Conservation (phyloP, 1,140 invertebrate genomes). For the Aphelinus certus region DNA sequence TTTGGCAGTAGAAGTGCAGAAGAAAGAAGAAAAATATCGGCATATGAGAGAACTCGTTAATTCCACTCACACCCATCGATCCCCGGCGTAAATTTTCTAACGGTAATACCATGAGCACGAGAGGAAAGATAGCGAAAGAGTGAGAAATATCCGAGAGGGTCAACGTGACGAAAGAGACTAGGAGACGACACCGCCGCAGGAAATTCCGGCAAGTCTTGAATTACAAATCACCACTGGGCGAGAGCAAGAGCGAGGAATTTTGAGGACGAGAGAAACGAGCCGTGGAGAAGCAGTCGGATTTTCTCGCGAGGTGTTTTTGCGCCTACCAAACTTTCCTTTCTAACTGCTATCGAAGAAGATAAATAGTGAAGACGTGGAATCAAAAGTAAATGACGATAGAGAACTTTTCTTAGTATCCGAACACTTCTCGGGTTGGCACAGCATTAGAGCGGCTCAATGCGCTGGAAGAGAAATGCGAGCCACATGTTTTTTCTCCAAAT, state of each 20-base stretch:
- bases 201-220: slow-evolving; percentile 4
- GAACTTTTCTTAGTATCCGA: too few relatives aligned
- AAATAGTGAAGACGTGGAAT: too few relatives aligned
- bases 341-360: too few relatives aligned
- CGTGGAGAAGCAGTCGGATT: background rate
- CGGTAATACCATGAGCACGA: background rate
- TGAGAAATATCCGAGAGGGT: background rate
- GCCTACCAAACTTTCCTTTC: background rate
- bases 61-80: background rate
- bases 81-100: slow-evolving; percentile 19
- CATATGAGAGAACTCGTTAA: slow-evolving; percentile 11
- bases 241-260: background rate
- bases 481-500: too few relatives aligned
- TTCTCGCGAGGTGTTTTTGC: background rate
- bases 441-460: too few relatives aligned
- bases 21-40: background rate
- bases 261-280: background rate
- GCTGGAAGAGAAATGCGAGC: too few relatives aligned
- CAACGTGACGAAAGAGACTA: slow-evolving; percentile 9
- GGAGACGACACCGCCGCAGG: slow-evolving; percentile 10
- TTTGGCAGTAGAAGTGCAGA: background rate
- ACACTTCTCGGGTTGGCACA: too few relatives aligned
- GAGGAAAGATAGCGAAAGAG: slow-evolving; percentile 9
- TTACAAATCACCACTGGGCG: slow-evolving; percentile 5
- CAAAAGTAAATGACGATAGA: too few relatives aligned